Evolutionary conservation across 2,888 invertebrate species (phyloP), one percentile per base, ranked within the genome.

Genomic region (Platycheirus albimanus): DNA sequence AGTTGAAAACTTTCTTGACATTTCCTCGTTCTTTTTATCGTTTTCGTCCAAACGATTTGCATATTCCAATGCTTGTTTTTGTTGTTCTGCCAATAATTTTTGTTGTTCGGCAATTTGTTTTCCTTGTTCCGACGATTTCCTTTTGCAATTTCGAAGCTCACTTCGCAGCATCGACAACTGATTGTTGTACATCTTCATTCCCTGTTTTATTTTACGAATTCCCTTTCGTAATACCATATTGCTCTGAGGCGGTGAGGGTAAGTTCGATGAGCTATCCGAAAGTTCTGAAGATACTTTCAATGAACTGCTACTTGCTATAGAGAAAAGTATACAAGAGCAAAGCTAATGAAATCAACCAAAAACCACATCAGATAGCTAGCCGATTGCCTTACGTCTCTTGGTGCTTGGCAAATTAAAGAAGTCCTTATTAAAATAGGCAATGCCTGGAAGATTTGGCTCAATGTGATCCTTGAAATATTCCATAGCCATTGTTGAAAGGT

Each of bases 401-500:
- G 88, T 87, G 72, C 87, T 89, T 93, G 89, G 87, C 85, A 89
- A 85, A 86, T 96, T 95, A 88, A 96, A 93, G 91, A 96, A 96
- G 89, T 96, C 96, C 61, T 96, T 94, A 86, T 95, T 95, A 90
- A 97, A 96, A 90, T 96, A 97, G 54, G 96, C 95, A 85, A 97
- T 96, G 91, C 97, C 96, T 38, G 97, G 97, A 88, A 97, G 92
- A 86, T 94, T 94, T 6, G 97, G 96, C 90, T 97, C 97, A 89
- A 98, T 96, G 87, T 96, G 95, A 90, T 98, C 98, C 90, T 97
- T 97, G 91, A 98, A 98, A 91, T 98, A 98, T 91, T 98, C 98
- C 98, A 98, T 98, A 36, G 98, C 98, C 98, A 98, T 98, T 41
- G 97, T 97, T 41, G 97, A 97, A 85, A 98, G 93, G 92, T 98